Evolutionary conservation across 2,113 vertebrate species (phyloP), one percentile per base, ranked within the genome.

Genomic region (Oreochromis niloticus): DNA sequence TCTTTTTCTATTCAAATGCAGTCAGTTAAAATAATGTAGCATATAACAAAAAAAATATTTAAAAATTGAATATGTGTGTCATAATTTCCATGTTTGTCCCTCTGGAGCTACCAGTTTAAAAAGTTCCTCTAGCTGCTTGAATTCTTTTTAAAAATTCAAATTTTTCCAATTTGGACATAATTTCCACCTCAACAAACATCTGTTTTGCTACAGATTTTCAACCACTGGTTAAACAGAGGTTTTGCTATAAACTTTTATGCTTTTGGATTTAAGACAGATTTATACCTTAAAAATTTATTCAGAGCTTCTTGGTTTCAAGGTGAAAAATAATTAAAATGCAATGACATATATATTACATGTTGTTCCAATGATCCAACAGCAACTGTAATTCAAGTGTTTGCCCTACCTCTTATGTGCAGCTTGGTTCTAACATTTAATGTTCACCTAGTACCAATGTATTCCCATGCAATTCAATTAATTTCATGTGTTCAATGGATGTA

Each of bases 401-500:
- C 27, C 7, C 27, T 32, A 6, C 7, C 3, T 32, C 56, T 1
- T 6, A 59, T 1, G 1, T 0, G 2, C 27, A 59, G 4, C 56
- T 32, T 32, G 56, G 3, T 59, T 30, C 27, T 27, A 4, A 56
- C 22, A 3, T 56, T 57, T 57, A 57, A 57, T 4, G 2, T 57
- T 57, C 55, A 57, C 24, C 6, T 27, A 57, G 55, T 57, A 57
- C 2, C 22, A 27, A 27, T 57, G 12, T 27, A 27, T 57, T 27
- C 6, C 24, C 4, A 1, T 57, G 55, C 24, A 61, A 6, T 61
- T 61, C 30, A 34, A 32, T 34, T 5, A 61, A 61, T 34, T 61
- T 61, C 30, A 61, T 61, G 30, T 10, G 10, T 61, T 61, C 5
- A 34, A 34, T 19, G 17, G 30, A 34, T 63, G 16, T 19, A 66